A percentile compares a stretch with the other conserved stretches of the same genome.
phyloP scores from a whole-genome alignment of 2,888 invertebrate species.

The Omphaloscelis lunosa region DNA sequence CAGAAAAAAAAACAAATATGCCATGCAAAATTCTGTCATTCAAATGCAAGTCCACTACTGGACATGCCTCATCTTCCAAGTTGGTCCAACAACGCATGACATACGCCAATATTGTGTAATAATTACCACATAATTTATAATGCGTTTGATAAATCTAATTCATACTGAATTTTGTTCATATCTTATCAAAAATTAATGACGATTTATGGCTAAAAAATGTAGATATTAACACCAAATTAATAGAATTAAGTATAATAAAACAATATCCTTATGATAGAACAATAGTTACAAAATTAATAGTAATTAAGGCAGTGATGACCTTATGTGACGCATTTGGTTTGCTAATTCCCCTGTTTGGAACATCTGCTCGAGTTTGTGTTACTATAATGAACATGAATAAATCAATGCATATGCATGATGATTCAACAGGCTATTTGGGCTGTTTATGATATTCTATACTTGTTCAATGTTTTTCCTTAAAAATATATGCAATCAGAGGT shows the following conservation, averaged over 20 bases:
- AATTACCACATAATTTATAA: background rate
- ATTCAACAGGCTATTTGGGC: constrained; percentile 5
- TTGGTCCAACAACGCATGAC: background rate
- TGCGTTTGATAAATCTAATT: background rate
- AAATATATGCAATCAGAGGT: too few relatives aligned
- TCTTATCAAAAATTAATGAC: constrained; percentile 14
- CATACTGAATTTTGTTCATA: background rate
- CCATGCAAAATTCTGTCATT: background rate
- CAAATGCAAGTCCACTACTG: background rate
- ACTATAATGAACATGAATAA: constrained; percentile 6
- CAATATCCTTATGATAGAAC: background rate
- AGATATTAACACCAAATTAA: background rate
- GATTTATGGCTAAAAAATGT: constrained; percentile 10
- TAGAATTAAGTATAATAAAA: background rate
- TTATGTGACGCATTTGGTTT: constrained; percentile 27
- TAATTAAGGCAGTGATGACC: background rate
- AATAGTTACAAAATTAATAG: background rate
- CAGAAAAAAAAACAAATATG: background rate
- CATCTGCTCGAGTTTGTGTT: constrained; percentile 5
- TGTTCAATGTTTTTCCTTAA: background rate
- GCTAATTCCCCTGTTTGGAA: constrained; percentile 33
- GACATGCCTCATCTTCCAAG: background rate
- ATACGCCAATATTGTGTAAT: constrained; percentile 11
- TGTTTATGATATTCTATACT: background rate
- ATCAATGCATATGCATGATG: background rate